These are phyloP conservation scores for Atethmia centrago DNA, from an alignment of 2,888 invertebrate genomes.

Conservation along the genomic window DNA sequence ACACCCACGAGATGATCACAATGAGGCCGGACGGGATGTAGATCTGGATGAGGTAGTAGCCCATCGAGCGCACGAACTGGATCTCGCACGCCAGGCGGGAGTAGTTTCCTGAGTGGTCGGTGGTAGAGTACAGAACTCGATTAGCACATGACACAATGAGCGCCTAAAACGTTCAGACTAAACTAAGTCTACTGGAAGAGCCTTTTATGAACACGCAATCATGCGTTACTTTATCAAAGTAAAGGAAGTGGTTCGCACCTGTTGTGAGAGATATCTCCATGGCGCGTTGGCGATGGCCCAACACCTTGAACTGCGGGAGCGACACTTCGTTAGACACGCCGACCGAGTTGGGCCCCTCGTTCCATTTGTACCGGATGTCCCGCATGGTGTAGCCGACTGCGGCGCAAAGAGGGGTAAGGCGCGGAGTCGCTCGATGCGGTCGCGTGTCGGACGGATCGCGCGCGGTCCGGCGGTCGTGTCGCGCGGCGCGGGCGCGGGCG, in stretches of 20 bases:
- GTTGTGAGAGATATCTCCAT: conserved; percentile 98
- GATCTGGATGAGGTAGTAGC: conserved; percentile 99
- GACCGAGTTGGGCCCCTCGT: conserved; percentile 97
- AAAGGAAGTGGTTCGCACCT: conserved; percentile 90
- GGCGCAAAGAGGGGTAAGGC: conserved; percentile 71
- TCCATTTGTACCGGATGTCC: conserved; percentile 98
- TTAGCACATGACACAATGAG: conserved; percentile 2
- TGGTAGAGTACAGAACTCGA: conserved; percentile 18
- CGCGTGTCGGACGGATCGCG: conserved; percentile 65
- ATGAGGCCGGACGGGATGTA: conserved; percentile 98
- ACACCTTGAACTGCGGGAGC: conserved; percentile 98
- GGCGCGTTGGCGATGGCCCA: conserved; percentile 97
- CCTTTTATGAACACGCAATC: conserved; percentile 1
- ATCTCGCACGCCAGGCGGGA: conserved; percentile 98
- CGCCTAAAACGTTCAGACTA: conserved; percentile 1
- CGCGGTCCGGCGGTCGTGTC: conserved; percentile 47
- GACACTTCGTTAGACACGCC: conserved; percentile 98
- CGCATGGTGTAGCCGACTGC: conserved; percentile 98
- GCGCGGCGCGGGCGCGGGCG: conserved; percentile 62
- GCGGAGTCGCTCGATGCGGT: conserved; percentile 65
- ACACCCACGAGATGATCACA: conserved; percentile 98
- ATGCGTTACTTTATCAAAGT: conserved; percentile 20
- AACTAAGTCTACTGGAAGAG: conserved; percentile 17
- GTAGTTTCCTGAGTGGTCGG: conserved; percentile 94
- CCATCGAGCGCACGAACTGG: conserved; percentile 98